These are phyloP conservation scores for Perca schrenkii DNA, from an alignment of 2,113 vertebrate species.

Conservation along the genomic window DNA sequence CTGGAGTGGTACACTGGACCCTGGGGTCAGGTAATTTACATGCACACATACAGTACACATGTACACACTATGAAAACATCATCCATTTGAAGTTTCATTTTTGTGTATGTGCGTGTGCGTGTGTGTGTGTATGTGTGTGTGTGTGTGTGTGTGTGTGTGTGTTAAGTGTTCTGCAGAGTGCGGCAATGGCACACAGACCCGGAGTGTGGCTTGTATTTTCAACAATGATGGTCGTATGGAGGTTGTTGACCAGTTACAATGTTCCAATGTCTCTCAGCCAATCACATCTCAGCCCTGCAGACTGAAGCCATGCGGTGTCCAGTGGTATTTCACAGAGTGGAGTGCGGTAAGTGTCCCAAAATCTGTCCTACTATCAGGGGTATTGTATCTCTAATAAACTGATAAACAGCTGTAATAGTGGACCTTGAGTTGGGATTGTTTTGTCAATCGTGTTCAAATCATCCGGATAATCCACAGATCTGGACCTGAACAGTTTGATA, in stretches of 20 bases:
- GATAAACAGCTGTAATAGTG: neutral
- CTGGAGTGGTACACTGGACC: slow-evolving; percentile 92
- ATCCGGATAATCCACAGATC: neutral
- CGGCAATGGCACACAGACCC: slow-evolving; percentile 86
- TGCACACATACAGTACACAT: neutral
- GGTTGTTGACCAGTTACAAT: slow-evolving; percentile 79
- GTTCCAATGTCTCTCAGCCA: slow-evolving; percentile 82
- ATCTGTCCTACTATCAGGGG: neutral
- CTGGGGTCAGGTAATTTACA: slow-evolving; percentile 90
- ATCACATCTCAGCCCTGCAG: slow-evolving; percentile 83
- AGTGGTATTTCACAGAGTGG: slow-evolving; percentile 88
- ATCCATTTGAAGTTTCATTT: neutral
- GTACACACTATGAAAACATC: neutral
- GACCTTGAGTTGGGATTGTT: neutral
- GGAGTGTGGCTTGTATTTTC: slow-evolving; percentile 86
- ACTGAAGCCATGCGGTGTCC: slow-evolving; percentile 81
- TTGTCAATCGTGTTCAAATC: neutral
- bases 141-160: slow-evolving; percentile 21
- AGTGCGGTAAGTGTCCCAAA: slow-evolving; percentile 79
- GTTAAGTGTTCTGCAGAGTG: slow-evolving; percentile 89
- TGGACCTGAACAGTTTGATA: neutral
- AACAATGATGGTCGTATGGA: slow-evolving; percentile 79
- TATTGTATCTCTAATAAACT: no score
- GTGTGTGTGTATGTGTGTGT: slow-evolving; percentile 5
- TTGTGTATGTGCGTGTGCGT: neutral